A percentile compares a stretch with the other conserved stretches of the same genome.
Evolutionary conservation across 1,140 invertebrate species (phyloP).

Genomic region (Drosophila pectinifera): DNA sequence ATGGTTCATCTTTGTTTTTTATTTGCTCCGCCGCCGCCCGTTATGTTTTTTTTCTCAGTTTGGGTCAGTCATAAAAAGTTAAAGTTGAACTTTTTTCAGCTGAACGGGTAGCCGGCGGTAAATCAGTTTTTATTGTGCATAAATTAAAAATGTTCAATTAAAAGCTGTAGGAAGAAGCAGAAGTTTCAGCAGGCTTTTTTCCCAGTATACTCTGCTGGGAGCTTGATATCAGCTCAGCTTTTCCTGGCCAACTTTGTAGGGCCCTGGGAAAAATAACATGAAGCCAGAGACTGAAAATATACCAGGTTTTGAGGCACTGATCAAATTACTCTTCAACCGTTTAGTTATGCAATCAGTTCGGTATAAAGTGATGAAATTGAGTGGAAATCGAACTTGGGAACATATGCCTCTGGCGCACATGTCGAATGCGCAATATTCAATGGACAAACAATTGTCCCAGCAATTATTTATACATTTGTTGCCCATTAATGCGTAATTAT

Average conservation of each 20-base stretch:
- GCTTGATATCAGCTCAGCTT: slow-evolving; percentile 13
- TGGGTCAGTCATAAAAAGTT: slow-evolving; percentile 71
- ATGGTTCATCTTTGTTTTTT: slow-evolving; percentile 59
- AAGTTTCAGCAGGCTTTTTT: slow-evolving; percentile 2
- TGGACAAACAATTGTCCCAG: slow-evolving; percentile 16
- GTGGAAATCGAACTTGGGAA: slow-evolving; percentile 3
- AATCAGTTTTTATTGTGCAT: slow-evolving; percentile 81
- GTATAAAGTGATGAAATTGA: slow-evolving; percentile 15
- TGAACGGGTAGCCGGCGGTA: slow-evolving; percentile 47
- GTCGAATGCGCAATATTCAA: slow-evolving; percentile 20
- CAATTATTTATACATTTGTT: slow-evolving; percentile 53
- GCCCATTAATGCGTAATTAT: slow-evolving; percentile 59
- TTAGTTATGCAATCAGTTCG: slow-evolving; percentile 24
- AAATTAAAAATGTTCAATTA: slow-evolving; percentile 81
- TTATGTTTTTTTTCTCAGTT: slow-evolving; percentile 19
- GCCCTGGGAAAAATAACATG: slow-evolving; percentile 8
- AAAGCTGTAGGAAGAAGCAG: slow-evolving; percentile 41
- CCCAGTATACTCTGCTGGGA: not conserved
- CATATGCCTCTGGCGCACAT: slow-evolving; percentile 21
- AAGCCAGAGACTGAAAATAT: slow-evolving; percentile 4
- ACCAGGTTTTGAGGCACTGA: slow-evolving; percentile 2
- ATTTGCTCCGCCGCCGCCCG: not conserved
- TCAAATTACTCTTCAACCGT: slow-evolving; percentile 11
- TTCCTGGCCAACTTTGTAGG: not conserved
- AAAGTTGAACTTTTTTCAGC: slow-evolving; percentile 62